Base-by-base conservation (phyloP, 2,888 invertebrate genomes). In the Cremastobaeus sp. region DNA sequence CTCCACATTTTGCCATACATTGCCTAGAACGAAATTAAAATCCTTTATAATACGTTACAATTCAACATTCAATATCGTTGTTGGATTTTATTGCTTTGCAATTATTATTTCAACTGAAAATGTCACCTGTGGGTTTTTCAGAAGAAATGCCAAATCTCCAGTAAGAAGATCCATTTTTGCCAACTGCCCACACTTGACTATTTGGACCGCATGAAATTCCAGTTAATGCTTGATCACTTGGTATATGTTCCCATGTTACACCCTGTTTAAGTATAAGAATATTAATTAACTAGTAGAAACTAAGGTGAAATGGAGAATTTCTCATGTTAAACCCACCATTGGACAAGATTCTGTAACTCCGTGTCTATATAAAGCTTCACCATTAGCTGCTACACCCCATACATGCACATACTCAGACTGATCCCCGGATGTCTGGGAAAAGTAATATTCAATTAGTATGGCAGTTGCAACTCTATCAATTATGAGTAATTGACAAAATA, bases 331-430 rank as follows among this genome's bases (percentile, higher is more conserved):
- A 82, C 89, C 89, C 88, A 96, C 96, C 85, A 91, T 90, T 6
- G 95, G 94, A 85, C 92, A 92, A 1, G 91, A 88, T 77, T 90
- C 89, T 0, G 94, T 92, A 1, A 96, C 95, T 30, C 95, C 95
- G 70, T 92, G 91, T 52, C 97, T 89, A 79, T 93, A 93, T 73
- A 97, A 91, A 6, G 95, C 95, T 88, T 96, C 96, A 3, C 97
- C 97, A 79, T 94, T 94, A 8, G 93, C 89, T 35, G 96, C 95
- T 17, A 97, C 90, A 0, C 95, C 97, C 96, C 97, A 96, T 15
- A 96, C 92, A 11, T 91, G 89, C 12, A 93, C 89, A 60, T 83
- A 85, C 80, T 90, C 90, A 2, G 81, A 79, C 9, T 86, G 88
- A 77, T 90, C 89, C 39, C 86, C 84, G 6, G 90, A 88, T 6